A percentile compares a stretch with the other conserved stretches of the same genome.
These are phyloP conservation scores for Choloepus didactylus DNA, from an alignment of 2,797 vertebrate species.

Conservation along the genomic window DNA sequence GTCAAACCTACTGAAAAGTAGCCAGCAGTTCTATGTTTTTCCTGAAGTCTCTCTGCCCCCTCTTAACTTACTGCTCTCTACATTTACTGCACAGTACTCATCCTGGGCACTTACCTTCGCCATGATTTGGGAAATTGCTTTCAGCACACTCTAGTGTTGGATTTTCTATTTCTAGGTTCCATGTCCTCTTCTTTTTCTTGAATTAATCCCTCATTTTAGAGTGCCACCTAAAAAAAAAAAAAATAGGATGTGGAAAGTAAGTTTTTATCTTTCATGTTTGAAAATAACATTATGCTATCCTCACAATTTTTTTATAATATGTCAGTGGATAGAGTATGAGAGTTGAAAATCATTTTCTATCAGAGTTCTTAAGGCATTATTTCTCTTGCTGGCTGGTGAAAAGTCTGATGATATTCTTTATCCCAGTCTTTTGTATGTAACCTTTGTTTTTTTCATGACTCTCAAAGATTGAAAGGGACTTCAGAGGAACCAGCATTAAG, in stretches of 20 bases:
- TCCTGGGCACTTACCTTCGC: background rate
- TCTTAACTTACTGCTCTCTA: background rate
- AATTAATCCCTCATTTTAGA: background rate
- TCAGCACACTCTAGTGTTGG: background rate
- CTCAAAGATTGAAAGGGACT: too few relatives aligned
- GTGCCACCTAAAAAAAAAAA: background rate
- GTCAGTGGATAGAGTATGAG: background rate
- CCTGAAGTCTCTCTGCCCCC: background rate
- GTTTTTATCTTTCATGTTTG: background rate
- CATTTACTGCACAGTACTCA: too few relatives aligned
- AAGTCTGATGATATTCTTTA: background rate
- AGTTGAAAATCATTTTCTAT: background rate
- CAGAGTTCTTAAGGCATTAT: background rate
- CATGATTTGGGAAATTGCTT: background rate
- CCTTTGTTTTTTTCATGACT: background rate
- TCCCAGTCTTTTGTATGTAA: background rate
- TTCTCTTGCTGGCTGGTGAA: background rate
- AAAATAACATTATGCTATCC: background rate
- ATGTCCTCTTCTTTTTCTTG: background rate
- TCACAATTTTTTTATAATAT: conserved; percentile 14
- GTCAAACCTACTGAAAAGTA: background rate
- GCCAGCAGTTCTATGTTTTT: background rate
- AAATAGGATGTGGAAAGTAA: background rate
- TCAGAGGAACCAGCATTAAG: too few relatives aligned
- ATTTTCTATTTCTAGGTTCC: background rate